These are phyloP conservation scores for Agelastica alni DNA, from an alignment of 2,888 invertebrate genomes.

Conservation along the genomic window DNA sequence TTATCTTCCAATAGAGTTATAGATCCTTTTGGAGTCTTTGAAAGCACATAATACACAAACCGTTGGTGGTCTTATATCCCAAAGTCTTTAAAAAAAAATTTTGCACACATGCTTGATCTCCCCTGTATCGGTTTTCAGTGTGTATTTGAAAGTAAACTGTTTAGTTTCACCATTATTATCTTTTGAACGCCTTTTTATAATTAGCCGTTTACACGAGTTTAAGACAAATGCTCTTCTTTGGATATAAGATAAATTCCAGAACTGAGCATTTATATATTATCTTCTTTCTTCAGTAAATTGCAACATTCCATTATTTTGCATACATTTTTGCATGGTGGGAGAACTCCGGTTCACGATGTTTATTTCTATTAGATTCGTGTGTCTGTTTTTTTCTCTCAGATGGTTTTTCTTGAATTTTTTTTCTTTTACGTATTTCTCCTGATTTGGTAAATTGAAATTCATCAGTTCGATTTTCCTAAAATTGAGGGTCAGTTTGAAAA, in stretches of 20 bases:
- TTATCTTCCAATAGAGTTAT: constrained; percentile 10
- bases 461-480: constrained; percentile 5
- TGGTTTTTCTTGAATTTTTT: constrained; percentile 10
- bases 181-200: constrained; percentile 16
- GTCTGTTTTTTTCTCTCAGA: constrained; percentile 1
- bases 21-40: constrained; percentile 13
- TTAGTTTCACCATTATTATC: constrained; percentile 6
- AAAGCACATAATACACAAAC: constrained; percentile 13
- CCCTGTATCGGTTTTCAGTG: constrained; percentile 1
- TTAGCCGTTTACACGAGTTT: constrained; percentile 13
- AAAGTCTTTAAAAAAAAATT: constrained; percentile 16
- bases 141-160: constrained; percentile 10
- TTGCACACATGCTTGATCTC: constrained; percentile 4
- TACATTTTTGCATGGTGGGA: constrained; percentile 11
- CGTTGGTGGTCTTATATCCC: constrained; percentile 17
- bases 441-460: constrained; percentile 19
- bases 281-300: constrained; percentile 14
- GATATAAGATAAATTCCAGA: constrained; percentile 16
- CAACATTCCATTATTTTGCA: constrained; percentile 16
- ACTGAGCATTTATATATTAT: constrained; percentile 9
- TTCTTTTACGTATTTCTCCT: constrained; percentile 17
- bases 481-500: background rate
- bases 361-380: constrained; percentile 7
- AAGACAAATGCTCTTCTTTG: constrained; percentile 18
- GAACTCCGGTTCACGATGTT: constrained; percentile 6